Base-by-base conservation (phyloP, 2,113 vertebrate genomes). In the Synchiropus splendidus region DNA sequence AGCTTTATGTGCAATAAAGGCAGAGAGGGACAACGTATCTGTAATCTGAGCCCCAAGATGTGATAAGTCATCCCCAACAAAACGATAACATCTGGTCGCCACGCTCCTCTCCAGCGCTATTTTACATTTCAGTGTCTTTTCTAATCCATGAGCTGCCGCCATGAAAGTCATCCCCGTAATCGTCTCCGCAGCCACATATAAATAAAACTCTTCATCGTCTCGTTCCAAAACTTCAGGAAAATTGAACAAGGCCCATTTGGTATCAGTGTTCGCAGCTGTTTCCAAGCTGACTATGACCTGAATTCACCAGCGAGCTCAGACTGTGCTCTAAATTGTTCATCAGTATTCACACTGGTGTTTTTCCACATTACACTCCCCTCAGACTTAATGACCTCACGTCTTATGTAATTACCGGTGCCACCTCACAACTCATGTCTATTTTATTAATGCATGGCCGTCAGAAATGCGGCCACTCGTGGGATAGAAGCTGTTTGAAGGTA, bases 41-140 rank as follows among this genome's bases (percentile, higher is more conserved):
- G 50, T 53, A 71, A 72, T 74, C 70, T 70, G 55, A 41, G 70
- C 54, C 34, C 54, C 32, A 38, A 74, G 61, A 72, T 64, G 66
- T 59, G 74, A 75, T 75, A 72, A 78, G 68, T 64, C 69, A 77
- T 77, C 75, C 71, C 51, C 67, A 62, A 43, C 48, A 61, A 52
- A 49, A 62, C 67, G 79, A 81, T 70, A 79, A 68, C 72, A 72
- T 78, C 79, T 78, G 77, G 53, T 73, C 51, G 56, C 52, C 44
- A 39, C 48, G 40, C 60, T 61, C 59, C 45, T 61, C 45, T 15
- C 27, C 37, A 48, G 42, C 58, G 53, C 70, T 70, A 59, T 76
- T 76, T 75, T 69, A 74, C 52, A 64, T 68, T 62, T 62, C 40
- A 53, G 30, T 70, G 70, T 12, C 55, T 49, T 61, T 42, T 66